Evolutionary conservation across 2,113 vertebrate genomes (phyloP).

Genomic region (Pluvialis apricaria): DNA sequence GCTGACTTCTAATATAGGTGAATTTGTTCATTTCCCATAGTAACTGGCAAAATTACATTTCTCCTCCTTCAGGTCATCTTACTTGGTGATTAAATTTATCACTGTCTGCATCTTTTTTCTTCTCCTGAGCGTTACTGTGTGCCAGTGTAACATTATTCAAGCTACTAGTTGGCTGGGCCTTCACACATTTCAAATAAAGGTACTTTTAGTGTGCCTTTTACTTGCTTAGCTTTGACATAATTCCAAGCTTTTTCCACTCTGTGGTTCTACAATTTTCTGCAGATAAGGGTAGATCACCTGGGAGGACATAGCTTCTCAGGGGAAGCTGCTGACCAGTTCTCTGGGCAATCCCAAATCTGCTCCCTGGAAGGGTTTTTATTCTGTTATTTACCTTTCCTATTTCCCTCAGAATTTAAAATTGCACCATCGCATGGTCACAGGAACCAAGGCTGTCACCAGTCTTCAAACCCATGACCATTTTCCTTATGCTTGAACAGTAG

Average conservation of each 20-base stretch:
- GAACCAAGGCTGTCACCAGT: accelerated
- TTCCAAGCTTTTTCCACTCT: not conserved
- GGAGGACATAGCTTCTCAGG: not conserved
- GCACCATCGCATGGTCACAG: not conserved
- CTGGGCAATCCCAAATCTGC: not conserved
- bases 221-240: not conserved
- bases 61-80: not conserved
- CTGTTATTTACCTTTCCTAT: not conserved
- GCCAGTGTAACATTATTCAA: not conserved
- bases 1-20: not conserved
- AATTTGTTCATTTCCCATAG: not conserved
- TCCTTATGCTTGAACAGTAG: not conserved
- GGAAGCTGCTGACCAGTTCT: not conserved
- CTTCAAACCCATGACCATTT: not conserved
- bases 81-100: not conserved
- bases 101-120: not conserved
- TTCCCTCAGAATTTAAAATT: not conserved
- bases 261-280: not conserved
- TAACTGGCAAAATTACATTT: not conserved
- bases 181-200: not conserved
- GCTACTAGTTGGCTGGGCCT: not conserved
- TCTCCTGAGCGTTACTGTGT: not conserved
- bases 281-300: not conserved
- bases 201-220: not conserved
- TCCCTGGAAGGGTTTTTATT: not conserved